A percentile compares a stretch with the other conserved stretches of the same genome.
phyloP scores from a whole-genome alignment of 2,797 vertebrate genomes.

The Atherinosoma microstoma region DNA sequence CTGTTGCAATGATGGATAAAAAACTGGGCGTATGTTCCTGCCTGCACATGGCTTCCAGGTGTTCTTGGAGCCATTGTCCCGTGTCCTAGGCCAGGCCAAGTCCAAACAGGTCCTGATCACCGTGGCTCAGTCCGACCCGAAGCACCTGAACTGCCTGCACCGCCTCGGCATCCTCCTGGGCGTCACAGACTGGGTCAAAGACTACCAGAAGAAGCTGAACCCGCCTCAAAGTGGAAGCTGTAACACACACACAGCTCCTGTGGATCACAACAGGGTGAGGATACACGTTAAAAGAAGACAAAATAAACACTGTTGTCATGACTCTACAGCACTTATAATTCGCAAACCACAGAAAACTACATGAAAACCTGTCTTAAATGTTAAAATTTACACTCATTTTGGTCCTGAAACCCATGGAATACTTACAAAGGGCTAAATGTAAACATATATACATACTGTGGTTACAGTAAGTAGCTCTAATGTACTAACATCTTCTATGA shows the following conservation, averaged over 20 bases:
- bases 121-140: constrained; percentile 66
- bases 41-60: constrained; percentile 67
- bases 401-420: not conserved
- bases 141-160: constrained; percentile 81
- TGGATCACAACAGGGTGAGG: constrained; percentile 60
- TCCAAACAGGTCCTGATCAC: constrained; percentile 82
- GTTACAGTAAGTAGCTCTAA: not conserved
- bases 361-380: too few species aligned
- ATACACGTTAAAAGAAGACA: not conserved
- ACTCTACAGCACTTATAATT: too few species aligned
- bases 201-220: constrained; percentile 80
- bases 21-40: not conserved
- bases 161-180: constrained; percentile 83
- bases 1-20: not conserved
- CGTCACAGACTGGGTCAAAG: constrained; percentile 83
- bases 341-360: too few species aligned
- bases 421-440: not conserved
- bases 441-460: not conserved
- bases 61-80: constrained; percentile 84
- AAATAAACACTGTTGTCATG: not conserved
- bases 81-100: constrained; percentile 81
- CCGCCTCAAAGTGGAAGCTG: constrained; percentile 32
- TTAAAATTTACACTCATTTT: not conserved
- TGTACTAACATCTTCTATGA: not conserved
- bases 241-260: not conserved